Base-by-base conservation (phyloP, 2,888 invertebrate species). In the Pammene fasciana region DNA sequence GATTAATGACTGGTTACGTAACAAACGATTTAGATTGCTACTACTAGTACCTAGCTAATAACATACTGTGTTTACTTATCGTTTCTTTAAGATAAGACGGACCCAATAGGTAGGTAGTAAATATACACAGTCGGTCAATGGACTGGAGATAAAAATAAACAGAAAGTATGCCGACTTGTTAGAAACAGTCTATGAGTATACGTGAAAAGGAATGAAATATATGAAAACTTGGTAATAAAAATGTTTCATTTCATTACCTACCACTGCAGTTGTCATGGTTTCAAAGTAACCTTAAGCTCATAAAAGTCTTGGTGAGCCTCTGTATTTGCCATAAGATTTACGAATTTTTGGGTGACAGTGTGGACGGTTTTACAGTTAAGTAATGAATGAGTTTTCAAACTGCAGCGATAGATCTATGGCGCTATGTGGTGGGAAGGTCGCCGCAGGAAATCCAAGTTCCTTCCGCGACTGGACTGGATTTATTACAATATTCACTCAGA, bases 121-220 rank as follows among this genome's bases (percentile, higher is more conserved):
- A 4, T 26, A 46, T 57, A 57, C 9, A 34, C 14, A 50, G 41
- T 18, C 50, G 62, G 62, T 62, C 62, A 62, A 52, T 52, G 62
- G 50, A 52, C 62, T 52, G 3, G 5, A 41, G 52, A 62, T 52
- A 62, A 52, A 62, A 62, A 52, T 62, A 62, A 41, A 62, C 41
- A 54, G 18, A 38, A 61, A 52, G 18, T 50, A 36, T 50, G 50
- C 52, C 38, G 41, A 62, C 52, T 52, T 62, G n/a, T 41, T n/a
- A 41, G 50, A 62, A 52, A 52, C 41, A 7, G 61, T 50, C n/a
- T 56, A 38, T 14, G 55, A 18, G n/a, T 43, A 14, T 18, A 57
- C 57, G 43, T 11, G 7, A 10, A 43, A 13, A 0, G 1, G 11
- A 43, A 11, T 43, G 43, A 4, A 11, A 11, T 43, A 4, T 2